Evolutionary conservation across 2,888 invertebrate species (phyloP), one percentile per base, ranked within the genome.

Genomic region (Capitulum mitella): DNA sequence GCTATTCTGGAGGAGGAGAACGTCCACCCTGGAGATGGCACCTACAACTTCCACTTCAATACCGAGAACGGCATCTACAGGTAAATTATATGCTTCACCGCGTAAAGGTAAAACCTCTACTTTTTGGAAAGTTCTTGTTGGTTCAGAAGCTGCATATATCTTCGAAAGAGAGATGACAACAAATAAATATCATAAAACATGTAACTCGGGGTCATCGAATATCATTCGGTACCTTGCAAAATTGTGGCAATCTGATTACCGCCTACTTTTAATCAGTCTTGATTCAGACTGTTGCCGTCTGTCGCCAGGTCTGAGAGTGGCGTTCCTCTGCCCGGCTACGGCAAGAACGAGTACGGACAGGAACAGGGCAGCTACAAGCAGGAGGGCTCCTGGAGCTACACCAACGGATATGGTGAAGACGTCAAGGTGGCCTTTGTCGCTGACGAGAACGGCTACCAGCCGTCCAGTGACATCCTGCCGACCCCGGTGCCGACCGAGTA

Each of bases 401-500:
- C 58, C 29, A 14, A 58, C 58, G 58, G 58, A n/a, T 58, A 58
- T 14, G 58, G 58, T 29, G 14, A 58, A 6, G 10, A 6, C 2
- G 58, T 58, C 58, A 29, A 58, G 58, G 58, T 58, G n/a, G 14
- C 58, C 58, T 58, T 58, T 58, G 58, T 58, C 58, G 58, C 58
- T 29, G 58, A 58, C 58, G 58, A 58, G 58, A 58, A 58, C 29
- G 58, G 58, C 58, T 58, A 58, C 58, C 58, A 58, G 58, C 58
- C 58, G 29, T 58, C 58, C 58, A 58, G 58, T 22, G 58, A 58
- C 58, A 14, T 58, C 10, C 58, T 58, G 58, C 58, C 58, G 29
- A 58, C 58, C 58, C 58, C 58, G 58, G 58, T 58, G 58, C 58
- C 58, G n/a, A 58, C 58, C 58, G 58, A 58, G 58, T 58, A 58